Base-by-base conservation (phyloP, 2,797 vertebrate species). In the Gouania willdenowi region DNA sequence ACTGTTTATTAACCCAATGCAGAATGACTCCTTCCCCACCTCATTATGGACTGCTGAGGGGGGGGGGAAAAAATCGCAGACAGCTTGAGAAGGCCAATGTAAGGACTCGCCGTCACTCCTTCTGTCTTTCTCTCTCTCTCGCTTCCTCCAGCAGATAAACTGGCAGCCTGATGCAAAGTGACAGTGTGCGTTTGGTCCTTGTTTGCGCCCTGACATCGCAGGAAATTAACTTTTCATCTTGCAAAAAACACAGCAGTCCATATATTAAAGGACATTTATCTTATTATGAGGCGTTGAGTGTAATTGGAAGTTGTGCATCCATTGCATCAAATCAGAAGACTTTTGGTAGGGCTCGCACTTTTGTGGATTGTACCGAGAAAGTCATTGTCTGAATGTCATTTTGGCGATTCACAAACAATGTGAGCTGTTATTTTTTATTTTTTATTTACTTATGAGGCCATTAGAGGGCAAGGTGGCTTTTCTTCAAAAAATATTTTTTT, bases 141-240 rank as follows among this genome's bases (percentile, higher is more conserved):
- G 30, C 36, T 42, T 35, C 34, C 51, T 55, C 47, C 40, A 33
- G 56, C 71, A 79, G 73, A 79, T 67, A 63, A 76, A 77, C 76
- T 60, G 60, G 67, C 59, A 41, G 51, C 50, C 45, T 71, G 70
- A 81, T 79, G 66, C 47, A 75, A 83, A 62, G 71, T 81, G 79
- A 83, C 81, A 78, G 66, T 53, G 51, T 58, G 53, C 49, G 47
- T 79, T 83, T 76, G 69, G 56, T 70, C 67, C 67, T 58, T 64
- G 60, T 75, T 76, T 77, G 73, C 62, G 50, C 37, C 38, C 35
- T 82, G 82, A 86, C 81, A 82, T 85, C 62, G 41, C 71, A 60
- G 77, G 75, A 82, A 86, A 84, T 84, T 76, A 67, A 61, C 77
- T 87, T 85, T 82, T 81, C 61, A 75, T 75, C 78, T 85, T 61